phyloP scores from a whole-genome alignment of 2,888 invertebrate genomes.

The Parasteatoda lunata region DNA sequence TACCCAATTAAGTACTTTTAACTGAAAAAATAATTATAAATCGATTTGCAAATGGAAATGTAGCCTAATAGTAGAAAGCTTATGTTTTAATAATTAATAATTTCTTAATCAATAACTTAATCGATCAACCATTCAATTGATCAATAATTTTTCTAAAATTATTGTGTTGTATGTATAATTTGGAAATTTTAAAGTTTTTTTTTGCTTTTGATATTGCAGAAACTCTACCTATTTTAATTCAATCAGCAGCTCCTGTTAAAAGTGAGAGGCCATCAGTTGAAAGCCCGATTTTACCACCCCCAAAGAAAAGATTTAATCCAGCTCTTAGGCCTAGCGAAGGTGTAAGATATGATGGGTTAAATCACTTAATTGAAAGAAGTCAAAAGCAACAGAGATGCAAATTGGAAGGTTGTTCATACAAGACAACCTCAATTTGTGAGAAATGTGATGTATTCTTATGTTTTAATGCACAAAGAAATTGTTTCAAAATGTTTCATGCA shows the following conservation, averaged over 20 bases:
- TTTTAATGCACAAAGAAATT: not conserved
- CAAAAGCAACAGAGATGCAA: constrained; percentile 24
- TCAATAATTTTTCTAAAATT: not conserved
- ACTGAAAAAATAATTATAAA: not conserved
- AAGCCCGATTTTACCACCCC: not conserved
- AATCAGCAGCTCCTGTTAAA: constrained; percentile 21
- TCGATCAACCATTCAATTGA: too few species aligned
- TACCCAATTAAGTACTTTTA: constrained; percentile 22
- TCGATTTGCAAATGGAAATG: constrained; percentile 21
- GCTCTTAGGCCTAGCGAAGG: not conserved
- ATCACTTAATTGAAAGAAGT: constrained; percentile 14
- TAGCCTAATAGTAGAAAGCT: constrained; percentile 7
- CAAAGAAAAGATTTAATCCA: constrained; percentile 10
- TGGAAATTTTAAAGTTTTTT: constrained; percentile 22
- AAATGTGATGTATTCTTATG: constrained; percentile 10
- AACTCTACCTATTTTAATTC: constrained; percentile 8
- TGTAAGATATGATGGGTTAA: constrained; percentile 20
- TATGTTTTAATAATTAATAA: not conserved
- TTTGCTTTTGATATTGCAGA: constrained; percentile 22
- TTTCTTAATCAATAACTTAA: not conserved
- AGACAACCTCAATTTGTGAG: constrained; percentile 24
- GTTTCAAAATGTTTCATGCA: too few species aligned
- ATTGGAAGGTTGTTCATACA: constrained; percentile 14
- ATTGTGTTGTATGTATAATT: constrained; percentile 18
- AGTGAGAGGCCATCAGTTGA: not conserved